Evolutionary conservation across 1,140 invertebrate genomes (phyloP).

Genomic region (Drosophila azteca): DNA sequence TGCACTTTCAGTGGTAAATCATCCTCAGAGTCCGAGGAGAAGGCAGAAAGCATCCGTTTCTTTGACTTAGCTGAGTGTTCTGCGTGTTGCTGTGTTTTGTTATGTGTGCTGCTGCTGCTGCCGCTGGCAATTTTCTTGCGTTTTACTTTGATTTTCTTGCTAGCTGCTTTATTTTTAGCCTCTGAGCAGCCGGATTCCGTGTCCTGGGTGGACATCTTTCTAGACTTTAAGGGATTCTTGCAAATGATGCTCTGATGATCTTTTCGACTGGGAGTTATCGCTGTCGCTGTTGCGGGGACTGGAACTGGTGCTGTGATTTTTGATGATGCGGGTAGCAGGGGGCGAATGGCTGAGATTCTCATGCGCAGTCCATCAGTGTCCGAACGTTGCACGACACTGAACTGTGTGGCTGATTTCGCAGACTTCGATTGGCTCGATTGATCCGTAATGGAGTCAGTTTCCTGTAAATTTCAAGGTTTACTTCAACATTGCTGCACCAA

Average conservation of each 20-base stretch:
- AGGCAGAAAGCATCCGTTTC: constrained; percentile 29
- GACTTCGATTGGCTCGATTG: constrained; percentile 77
- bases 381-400: constrained; percentile 79
- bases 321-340: constrained; percentile 35
- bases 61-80: constrained; percentile 31
- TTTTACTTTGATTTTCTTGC: constrained; percentile 75
- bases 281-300: constrained; percentile 4
- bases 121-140: constrained; percentile 58
- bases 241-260: background rate
- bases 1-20: constrained; percentile 68
- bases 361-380: constrained; percentile 78
- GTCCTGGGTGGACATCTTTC: constrained; percentile 50
- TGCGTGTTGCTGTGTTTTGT: constrained; percentile 11
- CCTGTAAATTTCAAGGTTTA: constrained; percentile 29
- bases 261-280: background rate
- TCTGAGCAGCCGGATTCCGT: constrained; percentile 37
- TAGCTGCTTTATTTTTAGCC: constrained; percentile 30
- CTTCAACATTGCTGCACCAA: background rate
- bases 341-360: constrained; percentile 82
- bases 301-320: background rate
- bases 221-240: constrained; percentile 22
- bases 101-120: constrained; percentile 23
- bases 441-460: constrained; percentile 77
- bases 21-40: constrained; percentile 73
- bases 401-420: constrained; percentile 78